These are phyloP conservation scores for Pseudorectes ferrugineus DNA, from an alignment of 2,113 vertebrate genomes.

Conservation along the genomic window DNA sequence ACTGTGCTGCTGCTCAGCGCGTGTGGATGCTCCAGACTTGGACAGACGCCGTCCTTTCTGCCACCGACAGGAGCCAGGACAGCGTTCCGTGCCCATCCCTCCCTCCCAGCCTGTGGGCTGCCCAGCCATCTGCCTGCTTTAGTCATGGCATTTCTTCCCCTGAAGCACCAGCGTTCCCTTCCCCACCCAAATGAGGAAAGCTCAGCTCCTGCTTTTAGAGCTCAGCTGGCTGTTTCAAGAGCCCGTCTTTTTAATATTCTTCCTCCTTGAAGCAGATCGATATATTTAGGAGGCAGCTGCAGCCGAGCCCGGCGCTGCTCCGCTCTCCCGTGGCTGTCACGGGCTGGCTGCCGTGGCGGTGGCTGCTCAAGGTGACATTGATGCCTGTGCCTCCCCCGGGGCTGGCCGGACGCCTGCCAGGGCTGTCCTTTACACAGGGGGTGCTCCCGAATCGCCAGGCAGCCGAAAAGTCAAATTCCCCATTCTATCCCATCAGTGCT, in stretches of 20 bases:
- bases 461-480: background rate
- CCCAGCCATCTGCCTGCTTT: conserved; percentile 7
- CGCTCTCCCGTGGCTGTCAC: background rate
- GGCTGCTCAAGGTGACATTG: conserved; percentile 32
- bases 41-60: background rate
- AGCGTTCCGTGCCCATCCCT: background rate
- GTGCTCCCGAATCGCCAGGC: background rate
- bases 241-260: background rate
- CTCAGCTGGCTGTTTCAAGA: conserved; percentile 37
- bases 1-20: background rate
- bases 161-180: background rate
- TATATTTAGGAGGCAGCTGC: conserved; percentile 51
- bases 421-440: background rate
- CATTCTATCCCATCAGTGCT: accelerated
- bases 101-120: background rate
- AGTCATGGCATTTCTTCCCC: background rate
- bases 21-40: background rate
- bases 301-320: background rate
- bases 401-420: background rate
- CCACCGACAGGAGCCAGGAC: background rate
- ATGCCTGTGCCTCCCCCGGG: background rate
- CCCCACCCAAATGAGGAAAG: background rate
- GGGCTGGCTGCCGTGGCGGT: background rate
- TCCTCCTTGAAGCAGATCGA: background rate
- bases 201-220: background rate